phyloP scores from a whole-genome alignment of 1,140 invertebrate genomes.

The Berghia stephanieae region DNA sequence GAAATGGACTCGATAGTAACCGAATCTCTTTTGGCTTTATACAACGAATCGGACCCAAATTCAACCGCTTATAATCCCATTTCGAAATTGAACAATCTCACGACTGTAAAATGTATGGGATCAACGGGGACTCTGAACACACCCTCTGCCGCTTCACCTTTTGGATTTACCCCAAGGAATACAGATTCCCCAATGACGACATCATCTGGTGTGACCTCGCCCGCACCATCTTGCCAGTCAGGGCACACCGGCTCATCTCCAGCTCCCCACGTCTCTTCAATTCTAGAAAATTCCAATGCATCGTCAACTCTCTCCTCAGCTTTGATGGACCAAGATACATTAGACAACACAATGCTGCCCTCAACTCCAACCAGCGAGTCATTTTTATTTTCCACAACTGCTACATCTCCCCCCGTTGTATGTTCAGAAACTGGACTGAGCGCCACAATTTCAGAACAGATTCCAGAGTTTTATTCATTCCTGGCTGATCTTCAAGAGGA shows the following conservation, averaged over 20 bases:
- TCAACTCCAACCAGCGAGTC: too few species aligned
- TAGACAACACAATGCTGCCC: too few species aligned
- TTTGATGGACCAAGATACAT: neutral
- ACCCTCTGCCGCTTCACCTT: neutral
- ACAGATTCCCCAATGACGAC: too few species aligned
- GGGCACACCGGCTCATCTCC: slow-evolving; percentile 1
- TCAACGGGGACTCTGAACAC: slow-evolving; percentile 12
- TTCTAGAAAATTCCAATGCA: slow-evolving; percentile 1
- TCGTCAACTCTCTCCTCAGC: neutral
- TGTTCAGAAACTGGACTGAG: slow-evolving; percentile 22
- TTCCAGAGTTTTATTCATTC: slow-evolving; percentile 34
- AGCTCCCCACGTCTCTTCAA: neutral
- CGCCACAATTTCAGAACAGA: slow-evolving; percentile 29
- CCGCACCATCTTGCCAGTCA: neutral
- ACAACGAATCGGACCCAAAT: neutral
- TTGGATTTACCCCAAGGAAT: neutral
- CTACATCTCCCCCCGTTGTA: neutral
- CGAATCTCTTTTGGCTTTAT: too few species aligned
- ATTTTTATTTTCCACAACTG: neutral
- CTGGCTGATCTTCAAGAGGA: slow-evolving; percentile 29
- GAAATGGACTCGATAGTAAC: too few species aligned
- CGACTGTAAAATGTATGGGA: neutral
- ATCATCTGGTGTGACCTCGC: neutral
- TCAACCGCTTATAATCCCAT: neutral
- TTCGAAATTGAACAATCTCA: slow-evolving; percentile 3